Base-by-base conservation (phyloP, 2,888 invertebrate species). In the Brachypalpus laphriformis region DNA sequence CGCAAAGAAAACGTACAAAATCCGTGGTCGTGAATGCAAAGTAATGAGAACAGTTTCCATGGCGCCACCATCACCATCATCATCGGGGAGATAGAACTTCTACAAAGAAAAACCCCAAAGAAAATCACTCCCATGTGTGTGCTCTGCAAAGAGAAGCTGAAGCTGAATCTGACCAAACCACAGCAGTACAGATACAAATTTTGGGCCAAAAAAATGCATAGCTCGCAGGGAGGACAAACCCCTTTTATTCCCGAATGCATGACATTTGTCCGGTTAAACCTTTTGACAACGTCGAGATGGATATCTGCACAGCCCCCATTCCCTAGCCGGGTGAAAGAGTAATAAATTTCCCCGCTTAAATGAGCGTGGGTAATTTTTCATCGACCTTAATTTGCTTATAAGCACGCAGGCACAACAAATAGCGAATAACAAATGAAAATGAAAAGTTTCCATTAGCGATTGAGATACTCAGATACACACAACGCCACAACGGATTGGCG, bases 371-470 rank as follows among this genome's bases (percentile, higher is more conserved):
- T 51, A 71, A 82, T 77, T 82, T 71, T 54, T 71, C 82, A 82
- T 66, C 82, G 82, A 82, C 82, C 82, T 74, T 83, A 78, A 83
- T 78, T 83, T 57, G 82, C 61, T 83, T 83, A 83, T 83, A 68
- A 78, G 68, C 72, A 68, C 54, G 47, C 57, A 49, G 40, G 63
- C 68, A 16, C 42, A 59, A 71, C 59, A 78, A 47, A 45, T 34
- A 56, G 47, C n/a, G 22, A 37, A 75, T 34, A 74, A 61, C 51
- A 65, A 70, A 63, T 40, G 47, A 28, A 82, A 82, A 78, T 68
- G 72, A 72, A 78, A 72, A 61, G 70, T 65, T 74, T 80, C 83
- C 83, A 83, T 83, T 83, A 83, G 74, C 70, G 49, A 70, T 83
- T 74, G 80, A 75, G 83, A 78, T 56, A 70, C 63, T 18, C 42